Evolutionary conservation across 2,113 vertebrate genomes (phyloP).

Genomic region (Erpornis zantholeuca): DNA sequence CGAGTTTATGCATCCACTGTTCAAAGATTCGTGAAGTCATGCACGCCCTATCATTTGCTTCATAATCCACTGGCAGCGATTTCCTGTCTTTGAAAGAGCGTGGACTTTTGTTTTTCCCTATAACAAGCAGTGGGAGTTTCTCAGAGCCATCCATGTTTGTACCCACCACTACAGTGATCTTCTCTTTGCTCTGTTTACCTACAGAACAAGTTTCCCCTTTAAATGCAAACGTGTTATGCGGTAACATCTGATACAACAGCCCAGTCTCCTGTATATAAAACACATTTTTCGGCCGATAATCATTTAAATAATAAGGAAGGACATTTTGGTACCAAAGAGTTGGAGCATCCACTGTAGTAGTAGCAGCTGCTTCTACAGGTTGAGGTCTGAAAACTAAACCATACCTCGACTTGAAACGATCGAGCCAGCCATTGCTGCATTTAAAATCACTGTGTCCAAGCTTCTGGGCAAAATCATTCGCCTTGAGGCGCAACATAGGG

Average conservation of each 20-base stretch:
- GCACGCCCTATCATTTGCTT: conserved; percentile 48
- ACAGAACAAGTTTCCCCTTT: conserved; percentile 70
- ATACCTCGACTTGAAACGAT: conserved; percentile 76
- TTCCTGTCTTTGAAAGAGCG: conserved; percentile 11
- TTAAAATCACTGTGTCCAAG: conserved; percentile 75
- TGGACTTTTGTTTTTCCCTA: conserved; percentile 63
- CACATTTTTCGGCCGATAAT: conserved; percentile 61
- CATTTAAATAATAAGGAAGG: conserved; percentile 62
- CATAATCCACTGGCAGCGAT: conserved; percentile 66
- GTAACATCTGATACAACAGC: conserved; percentile 72
- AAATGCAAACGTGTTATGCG: conserved; percentile 65
- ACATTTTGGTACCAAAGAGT: conserved; percentile 52
- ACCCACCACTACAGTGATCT: conserved; percentile 61
- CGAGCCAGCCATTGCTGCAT: conserved; percentile 78
- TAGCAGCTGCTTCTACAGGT: conserved; percentile 21
- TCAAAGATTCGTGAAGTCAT: conserved; percentile 69
- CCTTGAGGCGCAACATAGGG: conserved; percentile 71
- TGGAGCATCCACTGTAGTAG: neutral
- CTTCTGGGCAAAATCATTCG: conserved; percentile 74
- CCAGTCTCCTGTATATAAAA: conserved; percentile 70
- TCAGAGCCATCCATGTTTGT: conserved; percentile 72
- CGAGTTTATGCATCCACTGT: conserved; percentile 70
- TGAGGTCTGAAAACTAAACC: conserved; percentile 71
- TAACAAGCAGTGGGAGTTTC: conserved; percentile 73
- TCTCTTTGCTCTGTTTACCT: conserved; percentile 60